Evolutionary conservation across 2,888 invertebrate genomes (phyloP).

Genomic region (Synergus itoensis): DNA sequence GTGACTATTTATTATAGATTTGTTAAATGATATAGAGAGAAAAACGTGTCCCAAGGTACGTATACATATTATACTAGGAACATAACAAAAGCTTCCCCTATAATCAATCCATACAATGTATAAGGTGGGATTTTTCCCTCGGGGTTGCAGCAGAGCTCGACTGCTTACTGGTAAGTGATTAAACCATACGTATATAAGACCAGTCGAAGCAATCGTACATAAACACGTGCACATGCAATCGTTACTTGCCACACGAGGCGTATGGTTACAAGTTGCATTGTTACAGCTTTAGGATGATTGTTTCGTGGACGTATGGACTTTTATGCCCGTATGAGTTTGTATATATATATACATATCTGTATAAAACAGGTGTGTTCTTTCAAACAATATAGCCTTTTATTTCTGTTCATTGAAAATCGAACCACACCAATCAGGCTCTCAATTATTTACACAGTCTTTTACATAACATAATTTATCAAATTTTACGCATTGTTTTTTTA

Average conservation of each 20-base stretch:
- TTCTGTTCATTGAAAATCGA: background rate
- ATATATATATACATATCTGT: background rate
- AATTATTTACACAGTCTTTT: background rate
- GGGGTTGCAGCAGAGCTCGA: constrained; percentile 60
- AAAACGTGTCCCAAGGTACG: background rate
- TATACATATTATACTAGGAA: background rate
- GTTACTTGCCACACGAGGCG: constrained; percentile 4
- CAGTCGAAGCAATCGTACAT: constrained; percentile 49
- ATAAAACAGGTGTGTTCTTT: background rate
- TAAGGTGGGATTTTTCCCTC: constrained; percentile 65
- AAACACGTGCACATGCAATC: constrained; percentile 53
- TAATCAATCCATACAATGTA: constrained; percentile 39
- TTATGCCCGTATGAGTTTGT: background rate
- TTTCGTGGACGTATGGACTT: background rate
- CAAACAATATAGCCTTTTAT: background rate
- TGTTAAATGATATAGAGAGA: constrained; percentile 49
- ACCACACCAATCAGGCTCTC: background rate
- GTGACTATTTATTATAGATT: constrained; percentile 44
- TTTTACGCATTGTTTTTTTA: no score
- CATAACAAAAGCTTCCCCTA: constrained; percentile 10
- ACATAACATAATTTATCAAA: background rate
- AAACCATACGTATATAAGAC: constrained; percentile 60
- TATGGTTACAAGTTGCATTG: constrained; percentile 3
- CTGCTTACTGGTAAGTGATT: constrained; percentile 66
- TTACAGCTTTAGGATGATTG: constrained; percentile 16